Percentiles rank a stretch among this genome's conserved stretches.
Conservation (phyloP, 2,888 invertebrate genomes). For the Tipula vernalis region DNA sequence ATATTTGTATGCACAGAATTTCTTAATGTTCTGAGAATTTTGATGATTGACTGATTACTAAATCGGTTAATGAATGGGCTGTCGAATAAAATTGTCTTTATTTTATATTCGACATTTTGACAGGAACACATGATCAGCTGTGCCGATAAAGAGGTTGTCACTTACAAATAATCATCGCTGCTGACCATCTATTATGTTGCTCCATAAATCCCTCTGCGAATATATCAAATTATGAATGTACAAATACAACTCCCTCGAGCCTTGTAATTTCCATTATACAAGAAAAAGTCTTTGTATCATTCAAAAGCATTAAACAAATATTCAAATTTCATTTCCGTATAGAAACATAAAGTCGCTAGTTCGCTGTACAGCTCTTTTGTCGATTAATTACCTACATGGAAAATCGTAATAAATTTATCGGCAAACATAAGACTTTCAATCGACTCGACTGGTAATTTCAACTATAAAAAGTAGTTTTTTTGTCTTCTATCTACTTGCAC, state of each 20-base stretch:
- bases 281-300: not conserved
- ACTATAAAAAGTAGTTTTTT: not conserved
- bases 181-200: not conserved
- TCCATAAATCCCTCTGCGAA: not conserved
- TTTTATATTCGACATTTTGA: no score
- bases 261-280: not conserved
- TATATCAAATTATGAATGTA: not conserved
- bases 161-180: no score
- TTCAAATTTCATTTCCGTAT: not conserved
- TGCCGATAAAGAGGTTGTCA: no score
- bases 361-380: not conserved
- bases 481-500: not conserved
- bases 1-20: no score
- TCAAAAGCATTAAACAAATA: not conserved
- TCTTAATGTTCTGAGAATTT: no score
- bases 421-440: not conserved
- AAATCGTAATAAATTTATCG: not conserved
- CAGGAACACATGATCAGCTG: no score
- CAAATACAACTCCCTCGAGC: not conserved
- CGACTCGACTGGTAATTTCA: not conserved
- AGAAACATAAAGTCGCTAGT: not conserved
- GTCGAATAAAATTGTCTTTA: no score
- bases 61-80: no score
- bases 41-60: no score
- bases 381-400: not conserved